Conservation (phyloP, 2,113 vertebrate species). For the Emydura subglobosa region DNA sequence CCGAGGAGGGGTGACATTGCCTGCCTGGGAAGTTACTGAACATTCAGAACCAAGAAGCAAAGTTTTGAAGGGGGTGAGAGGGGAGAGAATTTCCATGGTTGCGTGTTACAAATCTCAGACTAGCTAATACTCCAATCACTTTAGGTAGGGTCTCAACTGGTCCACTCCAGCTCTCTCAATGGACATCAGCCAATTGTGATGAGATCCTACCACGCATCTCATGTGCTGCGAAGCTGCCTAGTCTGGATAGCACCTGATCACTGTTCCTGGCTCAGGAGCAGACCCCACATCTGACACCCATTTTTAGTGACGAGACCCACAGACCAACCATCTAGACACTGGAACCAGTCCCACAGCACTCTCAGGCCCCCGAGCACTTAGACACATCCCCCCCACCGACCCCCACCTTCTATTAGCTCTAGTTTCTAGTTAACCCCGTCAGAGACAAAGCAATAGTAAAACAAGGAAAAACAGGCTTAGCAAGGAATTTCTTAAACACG, state of each 20-base stretch:
- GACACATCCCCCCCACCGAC: neutral
- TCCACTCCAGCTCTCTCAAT: neutral
- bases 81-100: neutral
- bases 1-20: fast-evolving
- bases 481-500: neutral
- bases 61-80: fast-evolving
- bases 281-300: neutral
- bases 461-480: constrained; percentile 10
- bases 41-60: neutral
- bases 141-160: neutral
- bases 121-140: neutral
- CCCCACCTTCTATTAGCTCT: constrained; percentile 47
- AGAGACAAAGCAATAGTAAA: constrained; percentile 35
- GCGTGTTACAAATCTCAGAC: neutral
- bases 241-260: neutral
- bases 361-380: neutral
- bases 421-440: constrained; percentile 51
- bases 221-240: fast-evolving
- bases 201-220: fast-evolving
- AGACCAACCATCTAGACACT: neutral
- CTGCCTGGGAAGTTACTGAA: neutral
- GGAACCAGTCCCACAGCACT: constrained; percentile 8
- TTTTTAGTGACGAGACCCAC: neutral
- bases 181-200: fast-evolving
- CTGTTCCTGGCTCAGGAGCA: neutral